phyloP scores from a whole-genome alignment of 2,113 vertebrate genomes.

The Glareola pratincola region DNA sequence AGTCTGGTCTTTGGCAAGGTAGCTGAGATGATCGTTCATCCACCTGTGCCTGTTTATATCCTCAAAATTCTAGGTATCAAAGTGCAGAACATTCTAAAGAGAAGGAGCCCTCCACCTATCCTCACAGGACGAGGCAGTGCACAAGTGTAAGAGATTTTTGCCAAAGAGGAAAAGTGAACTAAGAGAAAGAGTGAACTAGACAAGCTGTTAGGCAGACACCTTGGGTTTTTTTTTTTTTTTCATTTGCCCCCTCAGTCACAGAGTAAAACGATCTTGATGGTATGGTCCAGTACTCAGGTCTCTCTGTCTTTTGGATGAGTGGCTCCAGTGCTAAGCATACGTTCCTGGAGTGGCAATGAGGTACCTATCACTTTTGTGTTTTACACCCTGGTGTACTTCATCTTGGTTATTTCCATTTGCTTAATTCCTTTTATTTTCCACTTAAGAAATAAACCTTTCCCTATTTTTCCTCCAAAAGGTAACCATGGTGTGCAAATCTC shows the following conservation, averaged over 20 bases:
- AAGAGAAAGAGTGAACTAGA: not conserved
- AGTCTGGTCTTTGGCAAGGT: not conserved
- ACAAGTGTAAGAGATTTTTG: not conserved
- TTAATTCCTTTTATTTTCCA: not conserved
- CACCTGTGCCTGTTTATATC: not conserved
- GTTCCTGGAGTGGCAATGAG: not conserved
- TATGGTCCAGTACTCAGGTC: no score
- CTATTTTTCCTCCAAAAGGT: not conserved
- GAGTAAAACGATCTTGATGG: not conserved
- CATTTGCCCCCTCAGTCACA: no score
- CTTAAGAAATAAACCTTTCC: not conserved
- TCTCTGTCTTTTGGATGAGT: not conserved
- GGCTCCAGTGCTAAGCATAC: not conserved
- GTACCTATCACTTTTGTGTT: not conserved
- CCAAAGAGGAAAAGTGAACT: not conserved
- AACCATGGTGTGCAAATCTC: not conserved
- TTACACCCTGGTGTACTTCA: not conserved
- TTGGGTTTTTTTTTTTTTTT: fast-evolving
- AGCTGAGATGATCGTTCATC: not conserved
- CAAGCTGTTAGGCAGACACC: not conserved
- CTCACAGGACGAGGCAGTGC: not conserved
- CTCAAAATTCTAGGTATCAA: not conserved
- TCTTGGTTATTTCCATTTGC: not conserved
- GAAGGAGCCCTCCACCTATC: not conserved
- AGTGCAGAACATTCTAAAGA: not conserved